These are phyloP conservation scores for Oscarella lobularis DNA, from an alignment of 37 sponge, comb jelly and placozoan species.

Conservation along the genomic window DNA sequence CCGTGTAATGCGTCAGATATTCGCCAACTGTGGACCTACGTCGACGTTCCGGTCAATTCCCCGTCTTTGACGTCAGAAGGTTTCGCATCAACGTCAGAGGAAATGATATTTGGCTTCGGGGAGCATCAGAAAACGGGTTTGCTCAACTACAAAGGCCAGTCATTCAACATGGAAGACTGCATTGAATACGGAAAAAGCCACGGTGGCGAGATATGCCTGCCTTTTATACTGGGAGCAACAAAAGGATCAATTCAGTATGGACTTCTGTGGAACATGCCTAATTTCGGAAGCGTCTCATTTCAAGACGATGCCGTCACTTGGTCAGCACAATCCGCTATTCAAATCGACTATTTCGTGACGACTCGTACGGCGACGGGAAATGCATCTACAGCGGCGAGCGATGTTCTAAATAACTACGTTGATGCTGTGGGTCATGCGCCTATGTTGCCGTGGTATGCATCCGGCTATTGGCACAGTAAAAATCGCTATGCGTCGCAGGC, in stretches of 20 bases:
- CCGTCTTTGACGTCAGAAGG: neutral
- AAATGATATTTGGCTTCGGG: conserved; percentile 10
- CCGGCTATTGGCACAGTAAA: conserved; percentile 8
- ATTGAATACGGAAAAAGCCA: neutral
- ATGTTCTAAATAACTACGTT: neutral
- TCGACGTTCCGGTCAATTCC: neutral
- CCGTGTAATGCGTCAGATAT: neutral
- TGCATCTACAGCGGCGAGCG: neutral
- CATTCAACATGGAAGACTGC: neutral
- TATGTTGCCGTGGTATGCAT: neutral
- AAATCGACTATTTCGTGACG: conserved; percentile 5
- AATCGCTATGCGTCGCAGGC: neutral
- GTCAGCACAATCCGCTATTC: neutral
- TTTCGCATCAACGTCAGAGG: neutral
- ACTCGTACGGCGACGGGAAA: neutral
- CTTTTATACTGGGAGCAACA: neutral
- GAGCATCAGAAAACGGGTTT: neutral
- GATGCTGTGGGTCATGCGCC: conserved; percentile 8
- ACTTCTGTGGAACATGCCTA: conserved; percentile 4
- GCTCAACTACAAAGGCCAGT: conserved; percentile 4
- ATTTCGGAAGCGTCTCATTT: conserved; percentile 1
- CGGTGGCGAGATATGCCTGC: conserved; percentile 2
- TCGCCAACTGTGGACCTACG: neutral
- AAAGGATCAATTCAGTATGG: neutral
- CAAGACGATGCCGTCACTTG: neutral